Percentiles rank a stretch among this genome's conserved stretches.
phyloP scores from a whole-genome alignment of 53 echinoderm and acorn worm genomes.

The Astropecten irregularis region DNA sequence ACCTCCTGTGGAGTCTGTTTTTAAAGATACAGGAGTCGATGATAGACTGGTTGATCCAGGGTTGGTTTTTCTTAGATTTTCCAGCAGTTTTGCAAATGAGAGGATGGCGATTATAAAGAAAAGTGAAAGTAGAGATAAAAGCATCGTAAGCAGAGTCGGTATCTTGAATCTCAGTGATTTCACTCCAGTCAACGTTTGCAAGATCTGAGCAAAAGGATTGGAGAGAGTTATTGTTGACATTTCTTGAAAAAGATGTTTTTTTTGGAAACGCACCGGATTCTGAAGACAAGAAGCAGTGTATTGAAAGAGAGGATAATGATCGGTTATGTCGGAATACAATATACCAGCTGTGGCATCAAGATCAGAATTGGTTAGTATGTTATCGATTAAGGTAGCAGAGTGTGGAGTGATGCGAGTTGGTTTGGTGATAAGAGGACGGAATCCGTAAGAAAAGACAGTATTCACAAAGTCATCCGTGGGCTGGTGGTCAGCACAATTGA shows the following conservation, averaged over 20 bases:
- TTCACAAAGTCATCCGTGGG: conserved; percentile 34
- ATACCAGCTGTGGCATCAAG: not conserved
- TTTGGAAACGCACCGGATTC: not conserved
- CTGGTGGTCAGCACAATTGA: conserved; percentile 11
- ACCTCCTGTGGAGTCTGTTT: not conserved
- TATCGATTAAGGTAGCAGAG: not conserved
- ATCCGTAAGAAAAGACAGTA: not conserved
- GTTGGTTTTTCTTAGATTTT: not conserved
- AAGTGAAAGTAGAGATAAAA: not conserved
- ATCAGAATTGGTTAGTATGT: not conserved
- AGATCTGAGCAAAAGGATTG: not conserved
- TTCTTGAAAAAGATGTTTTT: not conserved
- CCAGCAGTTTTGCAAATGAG: not conserved
- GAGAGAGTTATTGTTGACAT: not conserved
- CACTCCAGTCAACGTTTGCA: not conserved
- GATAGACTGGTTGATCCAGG: not conserved
- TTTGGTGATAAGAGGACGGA: not conserved
- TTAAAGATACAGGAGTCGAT: not conserved
- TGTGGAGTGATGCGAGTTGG: not conserved
- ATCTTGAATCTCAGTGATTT: not conserved
- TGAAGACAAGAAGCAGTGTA: not conserved
- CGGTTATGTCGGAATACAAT: conserved; percentile 3
- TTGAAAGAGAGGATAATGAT: conserved; percentile 17
- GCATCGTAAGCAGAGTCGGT: not conserved
- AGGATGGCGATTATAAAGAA: not conserved